phyloP scores from a whole-genome alignment of 2,113 vertebrate genomes.

The Ploceus nigricollis region DNA sequence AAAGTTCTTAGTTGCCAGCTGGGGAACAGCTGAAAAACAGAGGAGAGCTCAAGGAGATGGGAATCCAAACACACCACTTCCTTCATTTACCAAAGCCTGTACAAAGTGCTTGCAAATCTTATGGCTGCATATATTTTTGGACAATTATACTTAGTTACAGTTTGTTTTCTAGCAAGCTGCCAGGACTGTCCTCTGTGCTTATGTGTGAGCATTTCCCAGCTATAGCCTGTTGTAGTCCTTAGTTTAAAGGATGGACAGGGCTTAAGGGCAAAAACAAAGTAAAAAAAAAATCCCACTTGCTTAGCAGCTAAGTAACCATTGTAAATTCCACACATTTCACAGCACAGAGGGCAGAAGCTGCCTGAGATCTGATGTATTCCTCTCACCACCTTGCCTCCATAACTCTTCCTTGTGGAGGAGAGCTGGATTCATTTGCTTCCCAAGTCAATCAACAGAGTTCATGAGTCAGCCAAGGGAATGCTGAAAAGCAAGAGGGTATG shows the following conservation, averaged over 20 bases:
- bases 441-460: constrained; percentile 64
- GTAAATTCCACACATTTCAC: constrained; percentile 51
- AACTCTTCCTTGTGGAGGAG: constrained; percentile 48
- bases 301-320: constrained; percentile 15
- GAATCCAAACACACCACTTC: not conserved
- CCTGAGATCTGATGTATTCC: constrained; percentile 36
- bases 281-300: not conserved
- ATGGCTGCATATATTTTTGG: not conserved
- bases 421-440: constrained; percentile 55
- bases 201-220: not conserved
- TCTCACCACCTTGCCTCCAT: constrained; percentile 57
- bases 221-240: not conserved
- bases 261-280: not conserved
- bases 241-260: not conserved
- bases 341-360: constrained; percentile 29
- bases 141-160: not conserved
- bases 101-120: not conserved
- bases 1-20: not conserved
- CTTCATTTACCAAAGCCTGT: not conserved
- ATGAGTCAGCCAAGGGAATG: constrained; percentile 62
- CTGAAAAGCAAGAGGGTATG: constrained; percentile 52
- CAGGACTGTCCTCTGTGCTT: not conserved
- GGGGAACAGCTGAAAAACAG: not conserved
- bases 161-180: not conserved
- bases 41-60: not conserved